Conservation (phyloP, 1,140 invertebrate genomes). For the Ostrea denselamellosa region DNA sequence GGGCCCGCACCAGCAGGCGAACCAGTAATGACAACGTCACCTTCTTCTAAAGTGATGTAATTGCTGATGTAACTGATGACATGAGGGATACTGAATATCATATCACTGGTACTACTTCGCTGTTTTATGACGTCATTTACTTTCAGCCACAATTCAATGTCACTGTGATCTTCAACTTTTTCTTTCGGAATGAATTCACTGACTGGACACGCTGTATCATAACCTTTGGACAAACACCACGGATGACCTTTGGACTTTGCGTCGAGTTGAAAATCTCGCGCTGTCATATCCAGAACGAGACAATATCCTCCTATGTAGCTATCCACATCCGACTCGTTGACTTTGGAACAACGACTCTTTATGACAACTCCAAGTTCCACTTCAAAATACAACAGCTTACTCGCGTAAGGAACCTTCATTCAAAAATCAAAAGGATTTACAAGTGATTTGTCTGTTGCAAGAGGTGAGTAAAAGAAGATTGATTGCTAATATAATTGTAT, state of each 20-base stretch:
- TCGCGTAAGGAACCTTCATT: conserved; percentile 68
- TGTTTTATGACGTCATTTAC: conserved; percentile 76
- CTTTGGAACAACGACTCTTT: conserved; percentile 81
- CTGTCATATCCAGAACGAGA: conserved; percentile 88
- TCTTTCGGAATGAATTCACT: conserved; percentile 84
- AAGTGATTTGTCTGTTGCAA: not conserved
- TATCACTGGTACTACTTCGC: conserved; percentile 83
- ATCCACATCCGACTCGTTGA: conserved; percentile 82
- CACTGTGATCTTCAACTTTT: conserved; percentile 84
- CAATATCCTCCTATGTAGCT: conserved; percentile 86
- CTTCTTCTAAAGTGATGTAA: conserved; percentile 87
- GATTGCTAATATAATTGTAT: too few species aligned
- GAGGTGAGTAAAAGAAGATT: conserved; percentile 2
- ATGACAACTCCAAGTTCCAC: conserved; percentile 90
- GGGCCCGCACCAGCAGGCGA: conserved; percentile 86
- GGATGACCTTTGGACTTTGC: conserved; percentile 85
- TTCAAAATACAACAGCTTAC: conserved; percentile 85
- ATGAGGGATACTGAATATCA: conserved; percentile 85
- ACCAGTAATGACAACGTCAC: conserved; percentile 89
- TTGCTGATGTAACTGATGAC: conserved; percentile 86
- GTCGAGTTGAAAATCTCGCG: conserved; percentile 80
- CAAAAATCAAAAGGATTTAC: not conserved
- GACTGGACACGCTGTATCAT: conserved; percentile 89
- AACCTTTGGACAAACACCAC: conserved; percentile 89
- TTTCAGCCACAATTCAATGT: conserved; percentile 81